Conservation (phyloP, 2,888 invertebrate species). For the Lasius fuliginosus region DNA sequence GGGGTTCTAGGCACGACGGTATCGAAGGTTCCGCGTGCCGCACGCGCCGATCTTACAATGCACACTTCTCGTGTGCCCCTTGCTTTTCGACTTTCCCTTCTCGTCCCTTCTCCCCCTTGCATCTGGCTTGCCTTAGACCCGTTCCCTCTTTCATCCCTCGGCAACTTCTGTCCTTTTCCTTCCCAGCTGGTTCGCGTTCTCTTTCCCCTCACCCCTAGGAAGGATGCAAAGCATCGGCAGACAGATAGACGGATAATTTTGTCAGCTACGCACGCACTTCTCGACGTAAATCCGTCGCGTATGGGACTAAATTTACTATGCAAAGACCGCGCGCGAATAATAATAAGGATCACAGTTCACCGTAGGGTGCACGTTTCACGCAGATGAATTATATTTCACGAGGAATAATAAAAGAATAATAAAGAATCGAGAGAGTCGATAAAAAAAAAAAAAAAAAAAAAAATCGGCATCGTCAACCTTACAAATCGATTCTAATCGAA, state of each 20-base stretch:
- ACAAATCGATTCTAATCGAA: neutral
- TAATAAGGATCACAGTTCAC: constrained; percentile 26
- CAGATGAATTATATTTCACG: neutral
- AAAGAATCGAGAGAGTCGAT: constrained; percentile 22
- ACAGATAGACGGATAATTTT: constrained; percentile 70
- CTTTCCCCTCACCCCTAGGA: neutral
- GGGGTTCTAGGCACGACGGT: constrained; percentile 67
- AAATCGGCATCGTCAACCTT: neutral
- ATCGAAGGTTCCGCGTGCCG: constrained; percentile 83
- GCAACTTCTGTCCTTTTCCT: constrained; percentile 42
- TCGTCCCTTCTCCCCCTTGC: constrained; percentile 67
- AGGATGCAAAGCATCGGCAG: constrained; percentile 60
- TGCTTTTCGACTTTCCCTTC: constrained; percentile 71
- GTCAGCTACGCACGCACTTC: constrained; percentile 58
- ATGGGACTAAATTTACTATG: constrained; percentile 66
- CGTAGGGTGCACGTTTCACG: constrained; percentile 13
- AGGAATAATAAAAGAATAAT: neutral
- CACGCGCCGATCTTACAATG: constrained; percentile 86
- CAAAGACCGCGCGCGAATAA: constrained; percentile 69
- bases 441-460: constrained; percentile 38
- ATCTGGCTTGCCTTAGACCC: constrained; percentile 83
- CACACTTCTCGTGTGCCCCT: constrained; percentile 83
- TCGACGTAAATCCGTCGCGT: constrained; percentile 64
- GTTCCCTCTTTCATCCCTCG: constrained; percentile 47
- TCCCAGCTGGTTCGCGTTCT: constrained; percentile 40